Percentiles rank a stretch among this genome's conserved stretches.
Evolutionary conservation across 1,140 invertebrate genomes (phyloP).

Genomic region (Vollenhovia emeryi): DNA sequence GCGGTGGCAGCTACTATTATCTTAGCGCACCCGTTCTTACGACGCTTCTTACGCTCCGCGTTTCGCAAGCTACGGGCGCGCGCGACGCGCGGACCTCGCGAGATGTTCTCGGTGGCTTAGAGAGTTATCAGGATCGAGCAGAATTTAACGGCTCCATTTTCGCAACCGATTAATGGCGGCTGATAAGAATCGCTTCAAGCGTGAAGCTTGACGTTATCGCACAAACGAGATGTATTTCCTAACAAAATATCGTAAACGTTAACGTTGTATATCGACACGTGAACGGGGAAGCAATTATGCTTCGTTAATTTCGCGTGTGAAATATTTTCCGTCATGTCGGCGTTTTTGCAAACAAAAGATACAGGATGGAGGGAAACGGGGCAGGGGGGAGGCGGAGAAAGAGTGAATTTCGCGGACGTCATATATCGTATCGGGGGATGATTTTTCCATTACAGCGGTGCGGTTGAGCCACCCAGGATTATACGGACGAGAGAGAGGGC

Average conservation of each 20-base stretch:
- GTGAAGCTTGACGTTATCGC: background rate
- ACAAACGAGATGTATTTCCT: background rate
- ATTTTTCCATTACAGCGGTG: slow-evolving; percentile 72
- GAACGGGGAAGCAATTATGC: slow-evolving; percentile 52
- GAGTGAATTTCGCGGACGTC: slow-evolving; percentile 58
- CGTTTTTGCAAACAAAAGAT: slow-evolving; percentile 69
- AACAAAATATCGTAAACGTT: slow-evolving; percentile 15
- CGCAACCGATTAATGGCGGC: background rate
- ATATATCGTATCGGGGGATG: slow-evolving; percentile 52
- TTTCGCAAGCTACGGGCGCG: background rate
- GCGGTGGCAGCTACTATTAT: slow-evolving; percentile 39
- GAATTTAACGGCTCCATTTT: background rate
- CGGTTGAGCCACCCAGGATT: slow-evolving; percentile 55
- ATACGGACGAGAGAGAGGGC: slow-evolving; percentile 19
- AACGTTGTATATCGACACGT: background rate
- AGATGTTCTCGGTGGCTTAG: background rate
- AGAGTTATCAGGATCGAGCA: background rate
- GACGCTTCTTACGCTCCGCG: slow-evolving; percentile 12
- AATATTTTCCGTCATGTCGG: slow-evolving; percentile 42
- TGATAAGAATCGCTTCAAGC: slow-evolving; percentile 2
- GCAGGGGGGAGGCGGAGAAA: slow-evolving; percentile 60
- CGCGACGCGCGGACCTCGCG: background rate
- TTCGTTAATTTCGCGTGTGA: slow-evolving; percentile 21
- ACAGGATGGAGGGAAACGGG: slow-evolving; percentile 62
- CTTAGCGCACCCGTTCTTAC: background rate